Percentiles rank a stretch among this genome's conserved stretches.
Evolutionary conservation across 2,113 vertebrate species (phyloP).

Genomic region (Motacilla alba): DNA sequence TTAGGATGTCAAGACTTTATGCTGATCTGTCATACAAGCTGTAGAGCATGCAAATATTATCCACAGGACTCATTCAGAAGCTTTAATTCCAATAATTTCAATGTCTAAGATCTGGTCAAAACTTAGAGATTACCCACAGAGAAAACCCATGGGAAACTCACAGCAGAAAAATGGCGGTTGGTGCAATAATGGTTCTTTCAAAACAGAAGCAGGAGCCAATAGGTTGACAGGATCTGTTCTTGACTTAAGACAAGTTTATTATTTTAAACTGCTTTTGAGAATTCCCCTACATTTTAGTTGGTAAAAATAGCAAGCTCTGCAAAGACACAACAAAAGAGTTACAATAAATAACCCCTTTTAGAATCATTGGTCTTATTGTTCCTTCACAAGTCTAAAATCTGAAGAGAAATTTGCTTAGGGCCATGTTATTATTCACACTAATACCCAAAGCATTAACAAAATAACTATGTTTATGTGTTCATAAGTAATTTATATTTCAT

Average conservation of each 20-base stretch:
- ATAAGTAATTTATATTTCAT: neutral
- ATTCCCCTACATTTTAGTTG: neutral
- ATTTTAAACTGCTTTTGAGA: conserved; percentile 50
- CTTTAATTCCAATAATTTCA: neutral
- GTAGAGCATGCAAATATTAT: neutral
- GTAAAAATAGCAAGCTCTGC: conserved; percentile 43
- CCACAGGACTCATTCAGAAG: neutral
- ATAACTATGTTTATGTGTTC: conserved; percentile 9
- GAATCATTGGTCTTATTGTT: conserved; percentile 18
- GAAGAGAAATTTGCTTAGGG: neutral
- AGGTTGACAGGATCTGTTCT: conserved; percentile 20
- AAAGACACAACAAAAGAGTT: conserved; percentile 23
- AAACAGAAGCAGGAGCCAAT: conserved; percentile 31
- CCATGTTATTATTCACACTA: conserved; percentile 7
- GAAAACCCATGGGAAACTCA: conserved; percentile 19
- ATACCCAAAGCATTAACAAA: conserved; percentile 30
- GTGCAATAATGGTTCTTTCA: neutral
- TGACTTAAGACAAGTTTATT: conserved; percentile 47
- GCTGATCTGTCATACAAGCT: neutral
- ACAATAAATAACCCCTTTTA: conserved; percentile 9
- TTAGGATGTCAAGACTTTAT: neutral
- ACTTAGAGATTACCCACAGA: neutral
- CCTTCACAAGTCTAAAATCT: neutral
- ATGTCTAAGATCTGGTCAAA: neutral
- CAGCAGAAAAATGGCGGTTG: neutral